phyloP scores from a whole-genome alignment of 2,113 vertebrate species.

The Peromyscus maniculatus region DNA sequence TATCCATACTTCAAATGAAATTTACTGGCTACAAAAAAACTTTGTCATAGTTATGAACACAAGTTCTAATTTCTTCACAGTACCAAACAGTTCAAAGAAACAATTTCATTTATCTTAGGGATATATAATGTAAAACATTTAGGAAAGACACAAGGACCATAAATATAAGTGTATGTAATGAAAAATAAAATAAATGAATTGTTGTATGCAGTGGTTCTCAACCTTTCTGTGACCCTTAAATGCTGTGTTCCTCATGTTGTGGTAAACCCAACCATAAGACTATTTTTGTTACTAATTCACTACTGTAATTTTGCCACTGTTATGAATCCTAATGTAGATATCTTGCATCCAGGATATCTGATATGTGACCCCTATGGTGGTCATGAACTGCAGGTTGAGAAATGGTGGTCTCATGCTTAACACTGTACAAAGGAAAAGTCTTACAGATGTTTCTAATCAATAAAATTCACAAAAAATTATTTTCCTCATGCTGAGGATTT shows the following conservation, averaged over 20 bases:
- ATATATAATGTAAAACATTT: slow-evolving; percentile 6
- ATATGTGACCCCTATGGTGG: neutral
- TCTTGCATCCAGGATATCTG: neutral
- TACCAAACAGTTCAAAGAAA: neutral
- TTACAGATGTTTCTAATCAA: neutral
- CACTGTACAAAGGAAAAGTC: neutral
- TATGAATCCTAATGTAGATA: neutral
- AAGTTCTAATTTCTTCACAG: neutral
- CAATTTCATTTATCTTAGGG: neutral
- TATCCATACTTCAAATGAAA: neutral
- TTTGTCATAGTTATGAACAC: slow-evolving; percentile 6
- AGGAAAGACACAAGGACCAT: neutral
- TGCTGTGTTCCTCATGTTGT: neutral
- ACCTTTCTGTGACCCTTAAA: neutral
- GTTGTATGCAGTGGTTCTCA: neutral
- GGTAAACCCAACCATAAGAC: neutral
- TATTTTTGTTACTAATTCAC: neutral
- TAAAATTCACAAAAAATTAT: neutral
- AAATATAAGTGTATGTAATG: neutral
- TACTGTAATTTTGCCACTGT: neutral
- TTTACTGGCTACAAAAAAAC: neutral
- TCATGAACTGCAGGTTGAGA: neutral
- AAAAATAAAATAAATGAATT: slow-evolving; percentile 7
- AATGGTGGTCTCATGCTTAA: neutral
- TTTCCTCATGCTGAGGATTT: neutral